A percentile compares a stretch with the other conserved stretches of the same genome.
These are phyloP conservation scores for Plectus sambesii DNA, from an alignment of 1,140 invertebrate species.

Conservation along the genomic window DNA sequence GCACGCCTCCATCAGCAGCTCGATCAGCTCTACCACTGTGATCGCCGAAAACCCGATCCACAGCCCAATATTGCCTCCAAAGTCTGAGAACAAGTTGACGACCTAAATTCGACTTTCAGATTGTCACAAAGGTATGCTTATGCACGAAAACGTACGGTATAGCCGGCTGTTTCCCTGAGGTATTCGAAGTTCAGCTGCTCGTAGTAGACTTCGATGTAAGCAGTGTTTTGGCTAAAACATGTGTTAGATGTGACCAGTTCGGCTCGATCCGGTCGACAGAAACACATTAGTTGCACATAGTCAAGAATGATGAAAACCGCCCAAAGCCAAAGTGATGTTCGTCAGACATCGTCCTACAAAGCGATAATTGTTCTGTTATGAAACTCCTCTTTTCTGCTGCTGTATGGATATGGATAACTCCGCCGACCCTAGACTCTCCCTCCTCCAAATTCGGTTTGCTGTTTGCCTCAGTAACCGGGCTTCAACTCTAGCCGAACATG, in stretches of 20 bases:
- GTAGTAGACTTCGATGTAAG: slow-evolving; percentile 45
- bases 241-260: too few species aligned
- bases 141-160: slow-evolving; percentile 31
- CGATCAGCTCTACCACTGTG: slow-evolving; percentile 37
- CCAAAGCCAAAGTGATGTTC: slow-evolving; percentile 35
- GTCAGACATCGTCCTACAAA: slow-evolving; percentile 30
- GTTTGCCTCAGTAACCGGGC: too few species aligned
- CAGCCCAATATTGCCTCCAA: slow-evolving; percentile 44
- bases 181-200: slow-evolving; percentile 44
- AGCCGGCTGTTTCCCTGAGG: slow-evolving; percentile 44
- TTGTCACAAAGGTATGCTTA: not conserved
- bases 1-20: slow-evolving; percentile 32
- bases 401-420: too few species aligned
- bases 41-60: slow-evolving; percentile 46
- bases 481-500: too few species aligned
- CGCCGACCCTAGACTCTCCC: too few species aligned
- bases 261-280: too few species aligned
- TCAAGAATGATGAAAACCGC: slow-evolving; percentile 45
- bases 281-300: too few species aligned
- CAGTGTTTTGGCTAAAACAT: slow-evolving; percentile 23
- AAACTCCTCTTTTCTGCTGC: too few species aligned
- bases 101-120: slow-evolving; percentile 20
- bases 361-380: too few species aligned
- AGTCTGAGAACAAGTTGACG: slow-evolving; percentile 45
- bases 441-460: too few species aligned